phyloP scores from a whole-genome alignment of 2,113 vertebrate genomes.

The Sceloporus tristichus region DNA sequence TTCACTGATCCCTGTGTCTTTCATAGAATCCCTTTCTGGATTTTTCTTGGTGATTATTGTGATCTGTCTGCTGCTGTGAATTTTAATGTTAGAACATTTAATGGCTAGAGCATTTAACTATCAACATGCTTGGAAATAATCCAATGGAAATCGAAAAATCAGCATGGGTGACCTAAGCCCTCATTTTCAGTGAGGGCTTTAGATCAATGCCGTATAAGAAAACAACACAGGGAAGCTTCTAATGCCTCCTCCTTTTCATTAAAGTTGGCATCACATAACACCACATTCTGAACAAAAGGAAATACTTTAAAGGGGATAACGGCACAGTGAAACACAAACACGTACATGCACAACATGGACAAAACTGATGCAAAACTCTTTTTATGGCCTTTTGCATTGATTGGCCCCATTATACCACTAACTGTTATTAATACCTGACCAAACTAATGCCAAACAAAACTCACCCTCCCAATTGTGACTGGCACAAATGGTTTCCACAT shows the following conservation, averaged over 20 bases:
- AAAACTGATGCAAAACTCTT: constrained; percentile 65
- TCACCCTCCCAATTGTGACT: not conserved
- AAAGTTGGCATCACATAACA: constrained; percentile 1
- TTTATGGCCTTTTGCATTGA: constrained; percentile 44
- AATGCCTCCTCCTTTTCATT: not conserved
- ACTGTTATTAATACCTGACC: not conserved
- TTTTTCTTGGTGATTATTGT: not conserved
- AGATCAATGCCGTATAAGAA: constrained; percentile 23
- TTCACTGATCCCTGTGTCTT: constrained; percentile 9
- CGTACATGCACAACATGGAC: constrained; percentile 48
- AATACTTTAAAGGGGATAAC: constrained; percentile 16
- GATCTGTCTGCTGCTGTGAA: not conserved
- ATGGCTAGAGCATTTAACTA: constrained; percentile 8
- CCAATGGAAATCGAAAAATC: not conserved
- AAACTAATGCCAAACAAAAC: not conserved
- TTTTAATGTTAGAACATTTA: not conserved
- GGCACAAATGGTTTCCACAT: not conserved
- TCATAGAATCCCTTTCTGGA: not conserved
- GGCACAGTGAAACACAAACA: constrained; percentile 38
- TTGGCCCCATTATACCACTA: not conserved
- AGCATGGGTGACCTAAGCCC: not conserved
- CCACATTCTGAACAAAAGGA: rapidly evolving
- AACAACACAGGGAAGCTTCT: not conserved
- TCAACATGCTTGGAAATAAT: constrained; percentile 15
- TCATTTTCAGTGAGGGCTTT: not conserved